These are phyloP conservation scores for Stegodyphus dumicola DNA, from an alignment of 1,140 invertebrate species.

Conservation along the genomic window DNA sequence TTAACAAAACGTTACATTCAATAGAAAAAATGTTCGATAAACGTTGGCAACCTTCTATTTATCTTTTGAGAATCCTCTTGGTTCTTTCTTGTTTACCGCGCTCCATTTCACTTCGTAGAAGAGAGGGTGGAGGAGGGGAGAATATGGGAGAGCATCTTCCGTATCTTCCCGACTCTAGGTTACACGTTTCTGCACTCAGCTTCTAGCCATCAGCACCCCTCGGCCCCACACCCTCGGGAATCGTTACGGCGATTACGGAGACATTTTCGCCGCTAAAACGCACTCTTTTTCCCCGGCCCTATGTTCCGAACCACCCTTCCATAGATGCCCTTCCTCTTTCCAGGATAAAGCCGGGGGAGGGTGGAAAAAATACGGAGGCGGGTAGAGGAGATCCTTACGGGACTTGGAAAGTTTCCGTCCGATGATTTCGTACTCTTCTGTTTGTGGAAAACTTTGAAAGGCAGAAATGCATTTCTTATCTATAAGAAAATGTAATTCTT, in stretches of 20 bases:
- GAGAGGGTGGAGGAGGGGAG: not conserved
- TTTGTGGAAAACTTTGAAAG: not conserved
- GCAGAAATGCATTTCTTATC: no score
- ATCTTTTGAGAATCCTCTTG: no score
- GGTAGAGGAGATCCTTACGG: no score
- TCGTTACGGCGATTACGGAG: conserved; percentile 54
- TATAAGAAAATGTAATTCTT: no score
- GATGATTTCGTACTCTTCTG: not conserved
- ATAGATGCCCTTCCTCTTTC: not conserved
- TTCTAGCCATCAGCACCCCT: conserved; percentile 29
- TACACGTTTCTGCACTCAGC: conserved; percentile 55
- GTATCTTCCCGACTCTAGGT: conserved; percentile 13
- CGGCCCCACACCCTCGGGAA: conserved; percentile 8
- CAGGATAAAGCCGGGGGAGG: not conserved
- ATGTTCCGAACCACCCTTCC: not conserved
- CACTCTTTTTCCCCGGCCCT: not conserved
- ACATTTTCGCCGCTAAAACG: conserved; percentile 49
- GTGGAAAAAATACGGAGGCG: not conserved
- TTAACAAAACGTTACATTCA: no score
- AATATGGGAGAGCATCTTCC: conserved; percentile 8
- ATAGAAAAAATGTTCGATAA: no score
- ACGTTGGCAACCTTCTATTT: no score
- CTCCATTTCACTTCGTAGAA: no score
- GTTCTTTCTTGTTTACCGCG: no score
- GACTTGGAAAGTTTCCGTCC: no score